Evolutionary conservation across 1,140 invertebrate species (phyloP).

Genomic region (Dendrolimus punctatus): DNA sequence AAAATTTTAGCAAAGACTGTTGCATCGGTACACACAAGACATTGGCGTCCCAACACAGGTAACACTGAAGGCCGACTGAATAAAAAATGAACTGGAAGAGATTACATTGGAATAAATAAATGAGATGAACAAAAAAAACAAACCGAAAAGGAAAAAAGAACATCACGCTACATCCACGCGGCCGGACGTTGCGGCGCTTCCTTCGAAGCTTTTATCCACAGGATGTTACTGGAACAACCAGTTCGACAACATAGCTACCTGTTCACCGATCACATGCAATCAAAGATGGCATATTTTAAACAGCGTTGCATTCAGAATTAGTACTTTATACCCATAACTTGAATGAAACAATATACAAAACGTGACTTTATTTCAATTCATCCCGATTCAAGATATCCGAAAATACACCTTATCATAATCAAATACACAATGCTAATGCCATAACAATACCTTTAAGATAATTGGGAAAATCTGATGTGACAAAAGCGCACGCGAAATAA

Average conservation of each 20-base stretch:
- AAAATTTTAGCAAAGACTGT: slow-evolving; percentile 24
- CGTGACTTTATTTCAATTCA: no score
- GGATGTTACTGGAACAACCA: slow-evolving; percentile 27
- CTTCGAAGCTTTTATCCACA: slow-evolving; percentile 51
- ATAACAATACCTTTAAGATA: no score
- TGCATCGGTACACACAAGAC: slow-evolving; percentile 32
- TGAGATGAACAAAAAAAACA: slow-evolving; percentile 71
- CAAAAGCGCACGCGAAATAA: no score
- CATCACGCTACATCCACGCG: slow-evolving; percentile 68
- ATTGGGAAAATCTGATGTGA: no score
- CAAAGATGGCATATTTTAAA: no score
- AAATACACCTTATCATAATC: not conserved
- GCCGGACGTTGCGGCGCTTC: slow-evolving; percentile 70
- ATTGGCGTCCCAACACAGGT: slow-evolving; percentile 65
- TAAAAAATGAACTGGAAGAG: slow-evolving; percentile 71
- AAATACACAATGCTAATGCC: slow-evolving; percentile 2
- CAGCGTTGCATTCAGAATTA: no score
- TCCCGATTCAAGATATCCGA: no score
- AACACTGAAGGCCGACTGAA: slow-evolving; percentile 71
- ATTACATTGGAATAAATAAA: slow-evolving; percentile 74
- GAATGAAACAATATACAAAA: no score
- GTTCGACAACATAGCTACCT: slow-evolving; percentile 7
- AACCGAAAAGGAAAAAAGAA: slow-evolving; percentile 65
- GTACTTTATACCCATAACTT: no score
- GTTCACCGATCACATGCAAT: slow-evolving; percentile 4